Evolutionary conservation across 2,797 vertebrate genomes (phyloP).

Genomic region (Moxostoma hubbsi): DNA sequence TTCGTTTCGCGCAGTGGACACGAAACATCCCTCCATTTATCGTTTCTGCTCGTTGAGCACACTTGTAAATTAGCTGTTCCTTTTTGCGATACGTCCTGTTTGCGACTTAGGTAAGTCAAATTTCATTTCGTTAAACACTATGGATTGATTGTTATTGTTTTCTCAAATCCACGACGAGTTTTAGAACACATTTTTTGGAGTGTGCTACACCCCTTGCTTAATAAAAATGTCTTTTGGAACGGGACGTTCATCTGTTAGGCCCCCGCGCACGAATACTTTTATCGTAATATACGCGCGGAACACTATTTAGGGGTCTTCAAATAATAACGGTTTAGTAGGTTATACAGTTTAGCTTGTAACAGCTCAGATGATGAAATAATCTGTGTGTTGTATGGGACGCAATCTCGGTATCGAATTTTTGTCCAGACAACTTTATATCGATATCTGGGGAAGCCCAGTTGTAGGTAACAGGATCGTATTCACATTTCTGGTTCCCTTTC

Average conservation of each 20-base stretch:
- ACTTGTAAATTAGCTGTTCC: constrained; percentile 39
- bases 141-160: background rate
- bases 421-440: constrained; percentile 31
- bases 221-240: constrained; percentile 49
- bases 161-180: constrained; percentile 12
- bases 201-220: too few relatives aligned
- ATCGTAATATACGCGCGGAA: constrained; percentile 9
- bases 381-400: too few relatives aligned
- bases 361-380: too few relatives aligned
- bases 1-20: constrained; percentile 52
- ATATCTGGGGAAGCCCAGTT: background rate
- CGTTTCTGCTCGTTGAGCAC: constrained; percentile 42
- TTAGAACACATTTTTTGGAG: background rate
- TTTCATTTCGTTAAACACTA: background rate
- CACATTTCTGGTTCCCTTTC: too few relatives aligned
- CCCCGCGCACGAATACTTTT: constrained; percentile 38
- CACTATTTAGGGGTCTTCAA: background rate
- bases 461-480: constrained; percentile 9
- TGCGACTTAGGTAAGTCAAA: constrained; percentile 45
- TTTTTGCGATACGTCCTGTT: background rate
- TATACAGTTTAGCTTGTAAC: background rate
- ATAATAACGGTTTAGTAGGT: background rate
- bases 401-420: too few relatives aligned
- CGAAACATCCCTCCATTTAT: constrained; percentile 57
- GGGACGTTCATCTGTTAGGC: constrained; percentile 39